phyloP scores from a whole-genome alignment of 2,113 vertebrate species.

The Seriola aureovittata region DNA sequence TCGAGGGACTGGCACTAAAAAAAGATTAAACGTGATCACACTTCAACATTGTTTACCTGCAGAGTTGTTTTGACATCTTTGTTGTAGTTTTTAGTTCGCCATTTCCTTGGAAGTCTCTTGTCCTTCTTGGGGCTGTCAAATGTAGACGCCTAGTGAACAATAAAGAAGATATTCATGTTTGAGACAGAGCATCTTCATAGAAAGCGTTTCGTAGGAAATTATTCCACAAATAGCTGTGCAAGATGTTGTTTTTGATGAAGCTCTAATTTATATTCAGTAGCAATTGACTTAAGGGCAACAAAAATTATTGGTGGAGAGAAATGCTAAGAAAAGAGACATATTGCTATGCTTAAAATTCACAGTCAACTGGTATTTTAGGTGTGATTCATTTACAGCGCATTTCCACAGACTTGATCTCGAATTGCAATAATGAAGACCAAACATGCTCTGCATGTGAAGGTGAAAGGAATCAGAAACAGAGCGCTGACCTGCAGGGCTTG shows the following conservation, averaged over 20 bases:
- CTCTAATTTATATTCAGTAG: constrained; percentile 34
- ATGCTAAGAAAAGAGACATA: not conserved
- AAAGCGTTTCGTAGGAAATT: constrained; percentile 3
- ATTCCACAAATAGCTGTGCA: not conserved
- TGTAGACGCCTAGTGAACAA: constrained; percentile 84
- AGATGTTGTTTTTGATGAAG: not conserved
- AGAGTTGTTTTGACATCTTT: constrained; percentile 95
- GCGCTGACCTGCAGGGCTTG: constrained; percentile 92
- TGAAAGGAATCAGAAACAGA: not conserved
- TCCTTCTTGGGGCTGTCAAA: constrained; percentile 98
- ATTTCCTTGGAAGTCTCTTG: constrained; percentile 92
- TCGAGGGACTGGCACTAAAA: not conserved
- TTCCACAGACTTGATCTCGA: not conserved
- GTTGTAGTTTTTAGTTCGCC: constrained; percentile 91
- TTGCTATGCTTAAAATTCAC: not conserved
- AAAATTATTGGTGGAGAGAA: constrained; percentile 6
- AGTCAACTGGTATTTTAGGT: not conserved
- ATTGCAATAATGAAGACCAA: not conserved
- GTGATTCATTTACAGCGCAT: not conserved
- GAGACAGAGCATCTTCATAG: constrained; percentile 1
- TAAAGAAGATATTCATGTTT: not conserved
- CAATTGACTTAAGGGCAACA: constrained; percentile 6
- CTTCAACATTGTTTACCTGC: constrained; percentile 86
- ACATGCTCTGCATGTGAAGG: not conserved
- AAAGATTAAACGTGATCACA: not conserved